Base-by-base conservation (phyloP, 2,113 vertebrate genomes). In the Chauna torquata region DNA sequence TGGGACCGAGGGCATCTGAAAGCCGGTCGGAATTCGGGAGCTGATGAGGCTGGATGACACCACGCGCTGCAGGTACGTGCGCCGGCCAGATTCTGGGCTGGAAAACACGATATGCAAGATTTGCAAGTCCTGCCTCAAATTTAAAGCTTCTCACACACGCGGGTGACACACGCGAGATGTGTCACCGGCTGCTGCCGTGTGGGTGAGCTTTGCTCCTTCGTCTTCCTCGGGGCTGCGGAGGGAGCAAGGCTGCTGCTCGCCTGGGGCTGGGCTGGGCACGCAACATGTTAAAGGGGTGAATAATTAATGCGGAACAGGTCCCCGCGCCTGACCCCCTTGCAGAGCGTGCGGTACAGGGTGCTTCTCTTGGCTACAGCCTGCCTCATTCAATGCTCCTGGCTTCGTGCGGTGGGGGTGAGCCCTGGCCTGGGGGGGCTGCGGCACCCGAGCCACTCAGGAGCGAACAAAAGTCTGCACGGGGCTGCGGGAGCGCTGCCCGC, bases 381-480 rank as follows among this genome's bases (percentile, higher is more conserved):
- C 28, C 8, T 15, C 2, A 23, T 65, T 96, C 96, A 97, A 97
- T 97, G 96, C 94, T 62, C 88, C 69, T 11, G 86, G 94, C 74
- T 92, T 74, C 72, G 82, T 36, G 38, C n/a, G n/a, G n/a, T n/a
- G n/a, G n/a, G n/a, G n/a, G n/a, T n/a, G n/a, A n/a, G n/a, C n/a
- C n/a, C n/a, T n/a, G n/a, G n/a, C n/a, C n/a, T n/a, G n/a, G n/a
- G 24, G 70, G 57, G 11, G 23, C 59, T 61, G 40, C 42, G 50
- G 66, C 57, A 71, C 50, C 14, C 44, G 17, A 19, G 62, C 34
- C 11, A 2, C 0, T 23, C 59, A 34, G 50, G 17, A 70, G 57
- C 4, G 45, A 45, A 85, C 57, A 34, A 58, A 91, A 16, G 55
- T 59, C 74, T 62, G 71, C 57, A 54, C 27, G 25, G 47, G 52